phyloP scores from a whole-genome alignment of 1,140 invertebrate genomes.

The Anthonomus grandis region DNA sequence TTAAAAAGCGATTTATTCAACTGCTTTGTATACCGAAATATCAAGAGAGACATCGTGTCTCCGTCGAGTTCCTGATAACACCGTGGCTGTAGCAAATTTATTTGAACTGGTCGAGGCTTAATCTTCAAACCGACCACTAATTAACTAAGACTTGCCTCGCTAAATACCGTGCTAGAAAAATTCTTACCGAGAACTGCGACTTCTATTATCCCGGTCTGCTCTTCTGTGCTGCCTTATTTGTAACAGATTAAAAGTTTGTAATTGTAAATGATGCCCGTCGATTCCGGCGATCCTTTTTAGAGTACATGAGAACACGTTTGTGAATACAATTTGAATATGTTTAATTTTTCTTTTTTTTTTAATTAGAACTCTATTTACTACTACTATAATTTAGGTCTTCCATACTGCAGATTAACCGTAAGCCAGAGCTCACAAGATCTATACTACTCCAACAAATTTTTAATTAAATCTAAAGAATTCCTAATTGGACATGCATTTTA shows the following conservation, averaged over 20 bases:
- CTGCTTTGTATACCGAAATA: constrained; percentile 9
- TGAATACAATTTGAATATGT: no score
- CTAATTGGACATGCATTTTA: no score
- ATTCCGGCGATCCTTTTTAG: constrained; percentile 31
- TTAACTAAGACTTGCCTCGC: constrained; percentile 40
- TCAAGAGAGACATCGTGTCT: constrained; percentile 36
- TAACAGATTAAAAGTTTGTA: constrained; percentile 42
- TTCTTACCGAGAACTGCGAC: constrained; percentile 34
- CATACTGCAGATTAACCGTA: no score
- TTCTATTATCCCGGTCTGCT: constrained; percentile 28
- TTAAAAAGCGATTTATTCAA: no score
- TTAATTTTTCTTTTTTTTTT: no score
- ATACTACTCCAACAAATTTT: no score
- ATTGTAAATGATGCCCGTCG: constrained; percentile 41
- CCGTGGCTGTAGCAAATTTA: constrained; percentile 26
- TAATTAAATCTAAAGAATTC: no score
- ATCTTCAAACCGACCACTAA: constrained; percentile 37
- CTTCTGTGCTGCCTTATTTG: constrained; percentile 40
- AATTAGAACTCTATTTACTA: no score
- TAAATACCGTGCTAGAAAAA: constrained; percentile 39
- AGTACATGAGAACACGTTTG: constrained; percentile 10
- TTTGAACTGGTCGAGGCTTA: constrained; percentile 20
- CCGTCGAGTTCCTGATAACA: constrained; percentile 30
- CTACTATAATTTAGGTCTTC: no score
- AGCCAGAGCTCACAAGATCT: no score